Base-by-base conservation (phyloP, 1,140 invertebrate genomes). In the Euglossa dilemma region DNA sequence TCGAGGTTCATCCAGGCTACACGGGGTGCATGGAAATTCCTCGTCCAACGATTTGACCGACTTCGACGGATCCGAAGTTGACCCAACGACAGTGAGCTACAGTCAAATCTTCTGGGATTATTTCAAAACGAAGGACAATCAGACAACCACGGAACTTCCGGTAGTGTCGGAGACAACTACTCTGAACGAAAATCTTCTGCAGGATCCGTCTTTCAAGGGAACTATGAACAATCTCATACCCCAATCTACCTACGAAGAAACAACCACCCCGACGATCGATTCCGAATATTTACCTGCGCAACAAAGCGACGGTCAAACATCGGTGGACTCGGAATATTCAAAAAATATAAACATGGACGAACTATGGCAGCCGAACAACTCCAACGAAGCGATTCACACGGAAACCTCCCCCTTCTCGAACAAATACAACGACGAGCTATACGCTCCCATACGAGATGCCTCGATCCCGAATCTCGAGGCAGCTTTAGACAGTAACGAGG, bases 21-120 rank as follows among this genome's bases (percentile, higher is more conserved):
- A 79, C 14, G 45, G 61, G 7, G 7, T 67, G 0, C 57, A 87
- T 2, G 72, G 36, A 14, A 77, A 61, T 45, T 56, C 81, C 12
- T 8, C 61, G 2, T 14, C 20, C 2, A 43, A 56, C 0, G 52
- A 67, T 20, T 7, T 47, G 8, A 36, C 54, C 2, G 16, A 63
- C n/a, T 61, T 69, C 0, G 61, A 11, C 28, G 18, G 25, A 25
- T 23, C 12, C 7, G 67, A 66, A 25, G 64, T 83, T 18, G 5
- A 50, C 12, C 81, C 90, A 18, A 78, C 66, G 16, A 86, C 85
- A 4, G 23, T 85, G 6, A 88, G 61, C 23, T 87, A 87, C 23
- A 69, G 86, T 11, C 64, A 90, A n/a, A 20, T 91, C 9, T 86
- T 92, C 25, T 92, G 91, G 91, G 69, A 92, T 43, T 91, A 90